phyloP scores from a whole-genome alignment of 2,888 invertebrate species.

The Margaritifera margaritifera region DNA sequence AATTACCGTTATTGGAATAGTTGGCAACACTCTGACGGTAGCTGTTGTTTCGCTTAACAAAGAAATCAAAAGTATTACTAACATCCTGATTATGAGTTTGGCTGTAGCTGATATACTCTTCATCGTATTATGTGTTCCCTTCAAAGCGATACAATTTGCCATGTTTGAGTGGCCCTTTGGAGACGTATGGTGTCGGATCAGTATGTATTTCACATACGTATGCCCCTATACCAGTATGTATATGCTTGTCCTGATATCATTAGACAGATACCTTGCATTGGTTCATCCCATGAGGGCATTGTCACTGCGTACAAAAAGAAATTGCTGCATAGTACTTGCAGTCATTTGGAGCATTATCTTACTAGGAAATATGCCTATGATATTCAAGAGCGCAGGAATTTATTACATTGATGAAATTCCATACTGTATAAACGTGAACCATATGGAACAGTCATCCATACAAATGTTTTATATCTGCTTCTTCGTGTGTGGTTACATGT shows the following conservation, averaged over 20 bases:
- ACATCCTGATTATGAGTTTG: slow-evolving; percentile 88
- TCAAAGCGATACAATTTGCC: slow-evolving; percentile 90
- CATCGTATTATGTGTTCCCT: slow-evolving; percentile 91
- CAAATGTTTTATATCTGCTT: slow-evolving; percentile 64
- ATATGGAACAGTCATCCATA: slow-evolving; percentile 4
- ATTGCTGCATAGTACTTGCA: slow-evolving; percentile 84
- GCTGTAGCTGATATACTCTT: slow-evolving; percentile 90
- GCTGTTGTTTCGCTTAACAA: slow-evolving; percentile 88
- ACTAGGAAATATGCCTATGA: slow-evolving; percentile 42
- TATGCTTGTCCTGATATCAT: slow-evolving; percentile 90
- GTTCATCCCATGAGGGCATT: slow-evolving; percentile 90
- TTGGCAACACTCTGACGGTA: slow-evolving; percentile 90
- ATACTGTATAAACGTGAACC: neutral
- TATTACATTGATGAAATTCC: slow-evolving; percentile 66
- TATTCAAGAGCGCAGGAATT: slow-evolving; percentile 33
- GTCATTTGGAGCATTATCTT: slow-evolving; percentile 85
- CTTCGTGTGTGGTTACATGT: slow-evolving; percentile 87
- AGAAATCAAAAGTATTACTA: slow-evolving; percentile 88
- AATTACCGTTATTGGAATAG: slow-evolving; percentile 85
- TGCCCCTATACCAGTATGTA: slow-evolving; percentile 92
- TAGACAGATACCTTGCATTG: slow-evolving; percentile 89
- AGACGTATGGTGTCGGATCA: slow-evolving; percentile 88
- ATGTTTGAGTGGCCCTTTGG: slow-evolving; percentile 88
- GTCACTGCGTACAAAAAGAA: slow-evolving; percentile 84
- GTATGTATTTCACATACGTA: slow-evolving; percentile 90